A percentile compares a stretch with the other conserved stretches of the same genome.
These are phyloP conservation scores for Agriopis aurantiaria DNA, from an alignment of 2,888 invertebrate genomes.

Conservation along the genomic window DNA sequence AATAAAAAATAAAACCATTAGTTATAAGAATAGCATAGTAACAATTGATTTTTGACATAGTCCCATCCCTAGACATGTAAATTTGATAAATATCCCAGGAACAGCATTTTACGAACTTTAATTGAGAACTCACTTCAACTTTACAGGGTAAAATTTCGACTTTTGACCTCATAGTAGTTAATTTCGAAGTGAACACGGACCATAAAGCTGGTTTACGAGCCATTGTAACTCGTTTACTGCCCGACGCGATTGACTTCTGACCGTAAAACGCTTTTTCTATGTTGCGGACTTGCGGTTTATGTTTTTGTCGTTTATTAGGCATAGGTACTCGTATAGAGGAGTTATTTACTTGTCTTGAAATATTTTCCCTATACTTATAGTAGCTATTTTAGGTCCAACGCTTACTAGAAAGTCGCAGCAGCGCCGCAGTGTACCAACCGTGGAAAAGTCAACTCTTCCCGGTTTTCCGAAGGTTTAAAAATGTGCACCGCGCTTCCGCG, in stretches of 20 bases:
- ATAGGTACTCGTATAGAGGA: constrained; percentile 1
- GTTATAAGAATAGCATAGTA: no score
- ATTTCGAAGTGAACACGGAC: constrained; percentile 49
- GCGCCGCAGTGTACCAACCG: no score
- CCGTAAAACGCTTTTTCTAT: constrained; percentile 79
- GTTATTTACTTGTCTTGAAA: constrained; percentile 18
- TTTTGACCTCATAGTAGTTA: constrained; percentile 29
- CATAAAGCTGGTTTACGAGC: constrained; percentile 77
- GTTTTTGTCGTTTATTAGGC: constrained; percentile 26
- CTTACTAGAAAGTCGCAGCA: no score
- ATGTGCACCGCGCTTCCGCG: no score
- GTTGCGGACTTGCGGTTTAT: constrained; percentile 63
- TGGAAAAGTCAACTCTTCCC: no score
- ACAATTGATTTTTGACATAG: no score
- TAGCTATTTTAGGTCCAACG: no score
- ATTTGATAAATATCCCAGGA: no score
- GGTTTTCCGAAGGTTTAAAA: no score
- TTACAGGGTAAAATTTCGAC: constrained; percentile 14
- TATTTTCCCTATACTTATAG: no score
- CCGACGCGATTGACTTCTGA: constrained; percentile 77
- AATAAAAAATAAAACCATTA: no score
- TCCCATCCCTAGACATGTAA: no score
- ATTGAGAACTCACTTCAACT: constrained; percentile 16
- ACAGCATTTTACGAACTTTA: not conserved
- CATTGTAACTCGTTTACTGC: constrained; percentile 77